These are phyloP conservation scores for Leucoraja erinaceus DNA, from an alignment of 2,113 vertebrate genomes.

Conservation along the genomic window DNA sequence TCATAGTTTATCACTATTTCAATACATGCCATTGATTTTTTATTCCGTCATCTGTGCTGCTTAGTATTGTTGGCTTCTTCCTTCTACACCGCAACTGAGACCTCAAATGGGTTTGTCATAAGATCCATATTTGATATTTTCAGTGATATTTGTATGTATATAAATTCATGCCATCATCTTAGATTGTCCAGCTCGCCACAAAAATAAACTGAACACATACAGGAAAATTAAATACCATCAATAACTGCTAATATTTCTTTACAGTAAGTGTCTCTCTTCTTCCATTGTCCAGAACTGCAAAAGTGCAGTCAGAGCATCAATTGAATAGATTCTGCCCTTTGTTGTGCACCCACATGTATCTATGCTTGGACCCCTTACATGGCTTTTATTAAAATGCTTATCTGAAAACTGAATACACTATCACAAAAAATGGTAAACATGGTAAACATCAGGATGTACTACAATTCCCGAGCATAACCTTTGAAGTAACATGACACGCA, in stretches of 20 bases:
- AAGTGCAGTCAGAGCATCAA: neutral
- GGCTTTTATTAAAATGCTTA: neutral
- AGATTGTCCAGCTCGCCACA: neutral
- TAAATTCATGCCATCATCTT: neutral
- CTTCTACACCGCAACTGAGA: neutral
- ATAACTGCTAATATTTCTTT: neutral
- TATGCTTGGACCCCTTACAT: neutral
- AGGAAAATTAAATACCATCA: neutral
- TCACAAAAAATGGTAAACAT: neutral
- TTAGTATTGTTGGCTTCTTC: neutral
- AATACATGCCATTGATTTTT: slow-evolving; percentile 37
- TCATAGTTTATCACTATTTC: slow-evolving; percentile 36
- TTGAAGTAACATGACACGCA: neutral
- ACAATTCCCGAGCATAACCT: neutral
- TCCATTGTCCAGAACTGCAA: neutral
- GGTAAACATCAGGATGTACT: neutral
- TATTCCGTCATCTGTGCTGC: neutral
- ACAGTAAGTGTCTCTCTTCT: neutral
- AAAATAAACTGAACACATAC: neutral
- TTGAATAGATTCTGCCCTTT: neutral
- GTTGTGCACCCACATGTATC: neutral
- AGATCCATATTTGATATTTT: neutral
- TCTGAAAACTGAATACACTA: neutral
- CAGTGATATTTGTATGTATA: neutral
- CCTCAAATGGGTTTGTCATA: neutral